phyloP scores from a whole-genome alignment of 2,888 invertebrate genomes.

The Colostygia pectinataria region DNA sequence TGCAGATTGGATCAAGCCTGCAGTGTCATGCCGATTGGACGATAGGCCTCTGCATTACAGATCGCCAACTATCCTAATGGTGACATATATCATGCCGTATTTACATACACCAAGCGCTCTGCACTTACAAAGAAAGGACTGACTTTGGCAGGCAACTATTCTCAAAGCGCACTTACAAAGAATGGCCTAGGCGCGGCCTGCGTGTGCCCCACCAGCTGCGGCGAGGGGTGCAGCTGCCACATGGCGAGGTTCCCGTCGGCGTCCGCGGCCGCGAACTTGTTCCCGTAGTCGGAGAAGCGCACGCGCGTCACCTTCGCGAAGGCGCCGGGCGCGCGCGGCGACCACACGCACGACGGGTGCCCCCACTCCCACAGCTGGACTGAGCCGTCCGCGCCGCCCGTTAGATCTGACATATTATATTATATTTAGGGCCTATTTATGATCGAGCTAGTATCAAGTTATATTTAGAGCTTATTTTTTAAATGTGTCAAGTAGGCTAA shows the following conservation, averaged over 20 bases:
- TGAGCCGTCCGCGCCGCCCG: constrained; percentile 97
- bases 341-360: constrained; percentile 94
- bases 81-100: too few relatives aligned
- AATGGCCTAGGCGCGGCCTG: constrained; percentile 88
- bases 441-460: too few relatives aligned
- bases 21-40: too few relatives aligned
- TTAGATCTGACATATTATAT: constrained; percentile 85
- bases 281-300: constrained; percentile 98
- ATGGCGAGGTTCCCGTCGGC: constrained; percentile 98
- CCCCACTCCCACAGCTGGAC: constrained; percentile 99
- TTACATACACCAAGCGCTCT: too few relatives aligned
- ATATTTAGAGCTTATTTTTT: too few relatives aligned
- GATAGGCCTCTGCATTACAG: too few relatives aligned
- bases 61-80: too few relatives aligned
- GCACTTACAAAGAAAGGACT: constrained; percentile 93
- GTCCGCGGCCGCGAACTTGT: constrained; percentile 99
- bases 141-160: too few relatives aligned
- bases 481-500: too few relatives aligned
- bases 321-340: constrained; percentile 95
- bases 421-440: too few relatives aligned
- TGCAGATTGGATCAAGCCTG: too few relatives aligned
- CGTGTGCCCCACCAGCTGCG: constrained; percentile 80
- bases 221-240: constrained; percentile 93
- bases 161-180: constrained; percentile 87
- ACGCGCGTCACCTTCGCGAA: constrained; percentile 97